These are phyloP conservation scores for Bombus pascuorum DNA, from an alignment of 1,140 invertebrate species.

Conservation along the genomic window DNA sequence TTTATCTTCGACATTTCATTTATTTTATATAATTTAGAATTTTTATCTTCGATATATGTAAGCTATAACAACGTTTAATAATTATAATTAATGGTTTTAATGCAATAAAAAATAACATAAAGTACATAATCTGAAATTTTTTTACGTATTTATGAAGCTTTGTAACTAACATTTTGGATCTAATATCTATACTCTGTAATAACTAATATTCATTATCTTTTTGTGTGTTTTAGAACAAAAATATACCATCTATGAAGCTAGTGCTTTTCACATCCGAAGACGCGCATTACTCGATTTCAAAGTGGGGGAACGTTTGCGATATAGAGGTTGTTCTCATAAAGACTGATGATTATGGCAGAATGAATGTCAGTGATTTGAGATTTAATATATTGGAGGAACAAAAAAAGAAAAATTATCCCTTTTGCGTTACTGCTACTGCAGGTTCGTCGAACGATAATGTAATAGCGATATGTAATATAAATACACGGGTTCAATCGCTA, in stretches of 20 bases:
- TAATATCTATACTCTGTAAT: not conserved
- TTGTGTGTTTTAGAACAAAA: slow-evolving; percentile 67
- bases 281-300: slow-evolving; percentile 88
- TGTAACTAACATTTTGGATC: not conserved
- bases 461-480: not conserved
- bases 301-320: slow-evolving; percentile 82
- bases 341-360: slow-evolving; percentile 83
- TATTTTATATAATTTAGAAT: not conserved
- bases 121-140: not conserved
- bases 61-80: not conserved
- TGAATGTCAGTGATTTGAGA: slow-evolving; percentile 83
- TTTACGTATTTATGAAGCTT: too few relatives aligned
- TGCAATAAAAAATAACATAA: not conserved
- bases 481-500: not conserved
- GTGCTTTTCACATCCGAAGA: slow-evolving; percentile 84
- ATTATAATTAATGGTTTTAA: not conserved
- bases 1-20: not conserved
- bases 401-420: slow-evolving; percentile 80
- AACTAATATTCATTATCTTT: too few relatives aligned
- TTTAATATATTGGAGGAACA: slow-evolving; percentile 80
- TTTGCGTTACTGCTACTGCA: slow-evolving; percentile 86
- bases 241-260: slow-evolving; percentile 71
- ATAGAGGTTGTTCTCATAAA: slow-evolving; percentile 75
- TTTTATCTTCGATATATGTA: not conserved
- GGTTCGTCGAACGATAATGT: slow-evolving; percentile 77